These are phyloP conservation scores for Latheticus oryzae DNA, from an alignment of 2,888 invertebrate genomes.

Conservation along the genomic window DNA sequence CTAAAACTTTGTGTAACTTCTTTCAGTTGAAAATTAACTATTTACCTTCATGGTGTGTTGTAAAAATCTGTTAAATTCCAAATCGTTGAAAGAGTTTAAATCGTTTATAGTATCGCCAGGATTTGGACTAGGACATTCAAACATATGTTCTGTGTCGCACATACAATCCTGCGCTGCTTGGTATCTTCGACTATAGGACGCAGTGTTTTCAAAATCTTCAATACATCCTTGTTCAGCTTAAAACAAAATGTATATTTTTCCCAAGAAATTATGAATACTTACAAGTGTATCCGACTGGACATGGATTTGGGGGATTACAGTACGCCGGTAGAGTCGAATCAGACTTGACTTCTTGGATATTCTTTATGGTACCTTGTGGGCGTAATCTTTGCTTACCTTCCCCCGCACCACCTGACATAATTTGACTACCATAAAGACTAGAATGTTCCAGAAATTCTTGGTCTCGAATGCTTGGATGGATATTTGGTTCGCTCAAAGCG, in stretches of 20 bases:
- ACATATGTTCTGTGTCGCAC: conserved; percentile 98
- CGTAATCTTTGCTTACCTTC: conserved; percentile 78
- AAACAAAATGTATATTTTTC: conserved; percentile 6
- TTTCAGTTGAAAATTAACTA: conserved; percentile 1
- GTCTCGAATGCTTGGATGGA: conserved; percentile 84
- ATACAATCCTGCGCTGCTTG: conserved; percentile 94
- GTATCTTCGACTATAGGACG: conserved; percentile 93
- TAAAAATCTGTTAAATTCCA: conserved; percentile 77
- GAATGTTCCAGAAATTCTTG: conserved; percentile 90
- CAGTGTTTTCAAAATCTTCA: conserved; percentile 92
- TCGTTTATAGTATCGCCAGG: conserved; percentile 63
- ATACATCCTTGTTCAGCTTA: conserved; percentile 86
- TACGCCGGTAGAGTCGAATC: conserved; percentile 96
- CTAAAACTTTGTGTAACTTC: conserved; percentile 46
- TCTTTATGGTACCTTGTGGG: conserved; percentile 70
- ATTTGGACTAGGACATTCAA: conserved; percentile 82
- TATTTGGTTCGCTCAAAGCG: conserved; percentile 72
- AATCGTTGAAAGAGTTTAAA: conserved; percentile 64
- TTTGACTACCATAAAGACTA: conserved; percentile 74
- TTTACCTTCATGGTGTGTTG: conserved; percentile 70
- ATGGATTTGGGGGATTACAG: conserved; percentile 99
- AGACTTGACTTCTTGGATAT: conserved; percentile 83
- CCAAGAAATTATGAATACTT: conserved; percentile 39
- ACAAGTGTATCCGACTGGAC: conserved; percentile 93
- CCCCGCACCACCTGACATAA: conserved; percentile 77